A percentile compares a stretch with the other conserved stretches of the same genome.
phyloP scores from a whole-genome alignment of 2,888 invertebrate species.

The Lathronympha strigana region DNA sequence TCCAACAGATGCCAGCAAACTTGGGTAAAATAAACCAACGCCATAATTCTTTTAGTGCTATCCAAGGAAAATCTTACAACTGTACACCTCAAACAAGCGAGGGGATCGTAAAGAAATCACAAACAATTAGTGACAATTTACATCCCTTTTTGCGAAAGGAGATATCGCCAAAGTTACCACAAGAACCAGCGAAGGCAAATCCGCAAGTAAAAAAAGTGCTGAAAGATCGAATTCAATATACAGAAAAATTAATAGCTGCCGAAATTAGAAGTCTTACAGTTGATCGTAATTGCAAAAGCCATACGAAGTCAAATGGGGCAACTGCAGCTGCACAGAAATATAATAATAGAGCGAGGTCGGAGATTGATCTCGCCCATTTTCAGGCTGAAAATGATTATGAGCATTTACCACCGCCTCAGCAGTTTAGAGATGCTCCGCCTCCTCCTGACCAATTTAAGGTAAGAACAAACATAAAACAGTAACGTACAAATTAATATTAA shows the following conservation, averaged over 20 bases:
- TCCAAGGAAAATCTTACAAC: slow-evolving; percentile 72
- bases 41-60: slow-evolving; percentile 78
- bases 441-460: slow-evolving; percentile 89
- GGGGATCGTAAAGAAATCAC: slow-evolving; percentile 75
- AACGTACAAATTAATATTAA: too few species aligned
- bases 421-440: slow-evolving; percentile 92
- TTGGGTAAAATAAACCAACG: slow-evolving; percentile 69
- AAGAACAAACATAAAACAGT: too few species aligned
- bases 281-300: slow-evolving; percentile 72
- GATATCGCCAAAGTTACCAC: slow-evolving; percentile 62
- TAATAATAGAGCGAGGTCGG: slow-evolving; percentile 84
- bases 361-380: slow-evolving; percentile 83
- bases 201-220: slow-evolving; percentile 66
- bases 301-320: slow-evolving; percentile 62
- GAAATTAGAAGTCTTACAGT: slow-evolving; percentile 76
- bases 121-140: slow-evolving; percentile 75
- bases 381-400: slow-evolving; percentile 86
- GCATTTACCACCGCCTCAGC: slow-evolving; percentile 92
- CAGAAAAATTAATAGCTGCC: slow-evolving; percentile 78
- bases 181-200: slow-evolving; percentile 58
- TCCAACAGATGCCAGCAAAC: slow-evolving; percentile 65
- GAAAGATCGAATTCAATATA: slow-evolving; percentile 78
- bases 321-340: slow-evolving; percentile 65
- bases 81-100: slow-evolving; percentile 64
- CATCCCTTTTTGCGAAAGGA: slow-evolving; percentile 83